phyloP scores from a whole-genome alignment of 1,140 invertebrate species.

The Caerostris extrusa region DNA sequence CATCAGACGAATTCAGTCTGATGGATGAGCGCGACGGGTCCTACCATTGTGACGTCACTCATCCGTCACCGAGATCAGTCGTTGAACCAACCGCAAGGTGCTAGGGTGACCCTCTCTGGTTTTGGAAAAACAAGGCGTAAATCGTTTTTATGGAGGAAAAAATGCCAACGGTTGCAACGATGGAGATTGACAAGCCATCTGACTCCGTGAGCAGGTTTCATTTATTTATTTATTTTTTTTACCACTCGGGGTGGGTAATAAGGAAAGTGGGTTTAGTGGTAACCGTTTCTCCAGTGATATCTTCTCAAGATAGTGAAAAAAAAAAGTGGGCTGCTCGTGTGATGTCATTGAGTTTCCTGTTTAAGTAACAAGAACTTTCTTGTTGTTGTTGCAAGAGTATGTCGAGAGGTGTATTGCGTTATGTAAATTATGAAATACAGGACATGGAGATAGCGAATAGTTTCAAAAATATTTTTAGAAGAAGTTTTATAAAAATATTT shows the following conservation, averaged over 20 bases:
- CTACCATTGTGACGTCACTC: conserved; percentile 58
- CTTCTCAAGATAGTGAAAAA: background rate
- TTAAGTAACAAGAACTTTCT: too few relatives aligned
- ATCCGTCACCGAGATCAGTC: conserved; percentile 56
- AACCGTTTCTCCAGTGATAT: background rate
- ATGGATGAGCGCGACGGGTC: conserved; percentile 59
- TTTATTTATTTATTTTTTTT: background rate
- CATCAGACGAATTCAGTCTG: background rate
- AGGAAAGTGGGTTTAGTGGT: conserved; percentile 7
- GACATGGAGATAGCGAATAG: too few relatives aligned
- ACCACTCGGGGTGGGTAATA: background rate
- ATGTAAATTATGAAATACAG: too few relatives aligned
- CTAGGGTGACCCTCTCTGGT: conserved; percentile 21
- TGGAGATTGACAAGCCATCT: background rate
- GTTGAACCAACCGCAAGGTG: conserved; percentile 12
- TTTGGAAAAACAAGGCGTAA: conserved; percentile 38
- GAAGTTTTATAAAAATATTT: too few relatives aligned
- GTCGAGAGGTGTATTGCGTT: too few relatives aligned
- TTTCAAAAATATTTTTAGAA: too few relatives aligned
- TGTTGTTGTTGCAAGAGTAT: too few relatives aligned
- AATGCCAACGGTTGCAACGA: conserved; percentile 32
- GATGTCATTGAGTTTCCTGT: too few relatives aligned
- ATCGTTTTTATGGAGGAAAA: conserved; percentile 62
- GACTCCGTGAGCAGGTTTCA: background rate
- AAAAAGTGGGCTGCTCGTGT: background rate